These are phyloP conservation scores for Gymnocypris eckloni DNA, from an alignment of 2,797 vertebrate genomes.

Conservation along the genomic window DNA sequence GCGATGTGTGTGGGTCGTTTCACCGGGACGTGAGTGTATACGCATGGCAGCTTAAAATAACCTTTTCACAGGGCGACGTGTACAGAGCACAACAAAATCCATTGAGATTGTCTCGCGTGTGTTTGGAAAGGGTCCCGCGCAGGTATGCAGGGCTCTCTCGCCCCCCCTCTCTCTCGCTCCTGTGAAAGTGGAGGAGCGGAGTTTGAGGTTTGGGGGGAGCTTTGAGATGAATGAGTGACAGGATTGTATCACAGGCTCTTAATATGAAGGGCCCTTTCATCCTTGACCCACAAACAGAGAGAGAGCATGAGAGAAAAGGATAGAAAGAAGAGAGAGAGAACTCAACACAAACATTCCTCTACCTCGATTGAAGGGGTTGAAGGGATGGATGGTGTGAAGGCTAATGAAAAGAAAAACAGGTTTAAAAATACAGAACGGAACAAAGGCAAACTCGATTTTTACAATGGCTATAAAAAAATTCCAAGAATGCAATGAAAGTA, in stretches of 20 bases:
- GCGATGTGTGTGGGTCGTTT: slow-evolving; percentile 48
- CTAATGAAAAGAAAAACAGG: background rate
- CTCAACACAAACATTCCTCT: slow-evolving; percentile 58
- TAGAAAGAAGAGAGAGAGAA: background rate
- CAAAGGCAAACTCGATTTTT: slow-evolving; percentile 13
- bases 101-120: slow-evolving; percentile 54
- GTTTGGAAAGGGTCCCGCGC: slow-evolving; percentile 46
- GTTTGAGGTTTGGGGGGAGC: background rate
- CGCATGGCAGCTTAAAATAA: slow-evolving; percentile 55
- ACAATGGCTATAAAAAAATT: no score
- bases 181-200: slow-evolving; percentile 18
- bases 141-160: slow-evolving; percentile 42
- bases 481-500: background rate
- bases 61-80: slow-evolving; percentile 28
- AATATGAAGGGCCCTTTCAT: slow-evolving; percentile 55
- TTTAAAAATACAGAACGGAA: background rate
- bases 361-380: slow-evolving; percentile 38
- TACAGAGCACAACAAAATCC: slow-evolving; percentile 59
- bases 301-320: slow-evolving; percentile 9
- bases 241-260: slow-evolving; percentile 46
- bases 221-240: slow-evolving; percentile 37
- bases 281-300: slow-evolving; percentile 26
- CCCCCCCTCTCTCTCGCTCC: background rate
- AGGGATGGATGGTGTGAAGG: background rate
- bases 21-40: slow-evolving; percentile 55